Conservation (phyloP, 2,888 invertebrate genomes). For the Phlogophora meticulosa region DNA sequence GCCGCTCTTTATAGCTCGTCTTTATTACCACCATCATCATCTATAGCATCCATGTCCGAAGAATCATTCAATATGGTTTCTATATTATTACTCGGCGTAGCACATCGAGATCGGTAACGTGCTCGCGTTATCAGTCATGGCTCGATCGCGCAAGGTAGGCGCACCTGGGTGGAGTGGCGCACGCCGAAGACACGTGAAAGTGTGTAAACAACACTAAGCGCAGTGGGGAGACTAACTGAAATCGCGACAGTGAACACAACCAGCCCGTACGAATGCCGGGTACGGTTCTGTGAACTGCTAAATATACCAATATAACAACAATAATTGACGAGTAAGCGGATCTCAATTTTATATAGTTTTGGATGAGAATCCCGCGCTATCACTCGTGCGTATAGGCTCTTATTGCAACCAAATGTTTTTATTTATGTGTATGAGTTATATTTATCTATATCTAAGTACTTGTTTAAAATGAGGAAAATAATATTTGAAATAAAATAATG, state of each 20-base stretch:
- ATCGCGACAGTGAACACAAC: background rate
- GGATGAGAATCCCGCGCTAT: too few relatives aligned
- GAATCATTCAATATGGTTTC: background rate
- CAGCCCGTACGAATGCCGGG: slow-evolving; percentile 4
- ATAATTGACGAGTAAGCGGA: too few relatives aligned
- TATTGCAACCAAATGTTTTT: too few relatives aligned
- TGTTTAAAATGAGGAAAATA: too few relatives aligned
- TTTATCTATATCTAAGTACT: too few relatives aligned
- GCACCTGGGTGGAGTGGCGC: background rate
- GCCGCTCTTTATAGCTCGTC: background rate
- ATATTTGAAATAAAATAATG: too few relatives aligned
- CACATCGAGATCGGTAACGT: background rate
- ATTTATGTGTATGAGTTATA: too few relatives aligned
- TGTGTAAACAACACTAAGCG: background rate
- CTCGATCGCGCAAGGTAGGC: background rate
- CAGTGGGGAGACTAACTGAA: background rate
- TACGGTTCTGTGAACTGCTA: too few relatives aligned
- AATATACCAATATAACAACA: too few relatives aligned
- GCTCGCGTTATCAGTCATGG: background rate
- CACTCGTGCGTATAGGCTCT: too few relatives aligned
- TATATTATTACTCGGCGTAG: background rate
- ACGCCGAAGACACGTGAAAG: too few relatives aligned
- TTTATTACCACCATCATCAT: background rate
- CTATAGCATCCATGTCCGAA: background rate
- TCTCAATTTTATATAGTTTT: too few relatives aligned